Percentiles rank a stretch among this genome's conserved stretches.
phyloP scores from a whole-genome alignment of 2,113 vertebrate species.

The Bostrychus sinensis region DNA sequence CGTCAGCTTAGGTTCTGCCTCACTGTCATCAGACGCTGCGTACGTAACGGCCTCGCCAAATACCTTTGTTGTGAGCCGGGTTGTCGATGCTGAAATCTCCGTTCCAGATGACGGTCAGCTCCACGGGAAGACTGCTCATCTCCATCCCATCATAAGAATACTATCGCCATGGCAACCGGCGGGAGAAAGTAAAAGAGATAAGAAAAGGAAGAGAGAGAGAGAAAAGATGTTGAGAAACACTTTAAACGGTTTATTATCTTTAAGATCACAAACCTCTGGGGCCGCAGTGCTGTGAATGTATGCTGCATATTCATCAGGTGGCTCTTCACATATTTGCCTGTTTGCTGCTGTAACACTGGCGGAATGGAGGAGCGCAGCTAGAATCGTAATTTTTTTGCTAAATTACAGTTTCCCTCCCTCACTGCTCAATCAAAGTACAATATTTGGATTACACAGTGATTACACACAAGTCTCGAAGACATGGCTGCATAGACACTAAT shows the following conservation, averaged over 20 bases:
- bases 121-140: conserved; percentile 95
- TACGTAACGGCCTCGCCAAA: no score
- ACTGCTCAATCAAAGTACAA: conserved; percentile 67
- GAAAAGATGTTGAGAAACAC: conserved; percentile 24
- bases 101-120: conserved; percentile 97
- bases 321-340: conserved; percentile 36
- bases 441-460: conserved; percentile 65
- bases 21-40: no score
- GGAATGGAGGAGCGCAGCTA: conserved; percentile 36
- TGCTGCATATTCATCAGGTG: conserved; percentile 52
- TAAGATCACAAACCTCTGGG: conserved; percentile 19
- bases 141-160: conserved; percentile 97
- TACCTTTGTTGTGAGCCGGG: conserved; percentile 97
- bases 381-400: conserved; percentile 63
- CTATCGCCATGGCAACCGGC: conserved; percentile 74
- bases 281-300: conserved; percentile 21
- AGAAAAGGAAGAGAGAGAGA: conserved; percentile 21
- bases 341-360: conserved; percentile 46
- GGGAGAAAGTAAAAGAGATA: conserved; percentile 23
- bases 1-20: no score
- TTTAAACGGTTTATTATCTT: conserved; percentile 49
- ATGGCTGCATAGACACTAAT: conserved; percentile 29
- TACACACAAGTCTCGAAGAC: conserved; percentile 46
- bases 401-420: conserved; percentile 63
- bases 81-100: conserved; percentile 99